These are phyloP conservation scores for Tringa solitaria DNA, from an alignment of 2,113 vertebrate genomes.

Conservation along the genomic window DNA sequence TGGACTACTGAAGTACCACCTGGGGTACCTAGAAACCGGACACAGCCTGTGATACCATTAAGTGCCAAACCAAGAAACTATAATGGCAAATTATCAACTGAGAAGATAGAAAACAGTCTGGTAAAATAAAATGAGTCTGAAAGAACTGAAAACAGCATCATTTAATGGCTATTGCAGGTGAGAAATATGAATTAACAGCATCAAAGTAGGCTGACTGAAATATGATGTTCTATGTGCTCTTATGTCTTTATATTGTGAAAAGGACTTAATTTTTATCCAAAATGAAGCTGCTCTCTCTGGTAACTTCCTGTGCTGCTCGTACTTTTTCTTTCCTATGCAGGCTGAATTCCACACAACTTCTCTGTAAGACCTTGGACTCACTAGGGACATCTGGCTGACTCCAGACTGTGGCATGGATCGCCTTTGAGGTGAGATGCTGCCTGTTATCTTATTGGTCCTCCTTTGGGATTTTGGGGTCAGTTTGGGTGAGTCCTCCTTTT, in stretches of 20 bases:
- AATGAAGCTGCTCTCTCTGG: neutral
- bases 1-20: neutral
- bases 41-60: neutral
- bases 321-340: neutral
- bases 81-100: neutral
- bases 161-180: neutral
- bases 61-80: neutral
- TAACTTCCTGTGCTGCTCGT: neutral
- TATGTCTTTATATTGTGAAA: neutral
- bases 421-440: neutral
- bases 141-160: neutral
- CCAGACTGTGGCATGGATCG: neutral
- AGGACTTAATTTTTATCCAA: neutral
- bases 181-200: neutral
- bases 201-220: rapidly evolving
- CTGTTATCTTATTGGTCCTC: neutral
- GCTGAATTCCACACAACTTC: neutral
- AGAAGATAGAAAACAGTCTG: neutral
- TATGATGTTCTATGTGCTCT: rapidly evolving
- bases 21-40: neutral
- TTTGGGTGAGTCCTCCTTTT: neutral
- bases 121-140: neutral
- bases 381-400: rapidly evolving
- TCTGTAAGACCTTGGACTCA: neutral
- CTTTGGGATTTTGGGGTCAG: neutral